Evolutionary conservation across 2,113 vertebrate species (phyloP).

Genomic region (Laticauda colubrina): DNA sequence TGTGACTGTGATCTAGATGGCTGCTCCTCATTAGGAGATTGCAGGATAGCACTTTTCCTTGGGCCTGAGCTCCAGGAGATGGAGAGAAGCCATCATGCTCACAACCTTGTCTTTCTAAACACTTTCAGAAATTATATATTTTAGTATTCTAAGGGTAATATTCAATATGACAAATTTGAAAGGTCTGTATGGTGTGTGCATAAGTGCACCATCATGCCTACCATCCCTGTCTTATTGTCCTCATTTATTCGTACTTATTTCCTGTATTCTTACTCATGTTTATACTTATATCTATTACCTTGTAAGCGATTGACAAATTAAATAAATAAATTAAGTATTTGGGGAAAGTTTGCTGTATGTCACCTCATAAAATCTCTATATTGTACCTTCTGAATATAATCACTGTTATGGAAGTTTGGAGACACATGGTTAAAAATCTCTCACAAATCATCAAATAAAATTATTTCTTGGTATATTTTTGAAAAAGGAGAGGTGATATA

Average conservation of each 20-base stretch:
- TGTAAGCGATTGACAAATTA: no score
- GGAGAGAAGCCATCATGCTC: background rate
- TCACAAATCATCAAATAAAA: background rate
- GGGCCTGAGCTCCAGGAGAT: background rate
- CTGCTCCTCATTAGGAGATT: background rate
- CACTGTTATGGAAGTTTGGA: background rate
- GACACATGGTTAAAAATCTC: background rate
- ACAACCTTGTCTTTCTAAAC: background rate
- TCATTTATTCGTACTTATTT: no score
- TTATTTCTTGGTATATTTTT: background rate
- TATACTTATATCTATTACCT: no score
- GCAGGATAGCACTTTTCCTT: background rate
- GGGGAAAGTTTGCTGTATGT: background rate
- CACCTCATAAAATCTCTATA: background rate
- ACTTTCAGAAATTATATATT: background rate
- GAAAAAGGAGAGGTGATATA: background rate
- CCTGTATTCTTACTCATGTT: no score
- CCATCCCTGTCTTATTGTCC: no score
- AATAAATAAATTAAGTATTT: background rate
- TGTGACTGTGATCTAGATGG: background rate
- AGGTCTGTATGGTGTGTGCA: background rate
- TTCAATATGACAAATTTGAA: background rate
- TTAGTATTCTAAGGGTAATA: background rate
- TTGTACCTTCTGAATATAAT: background rate
- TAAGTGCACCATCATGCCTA: no score